Evolutionary conservation across 1,140 invertebrate genomes (phyloP).

Genomic region (Nephotettix cincticeps): DNA sequence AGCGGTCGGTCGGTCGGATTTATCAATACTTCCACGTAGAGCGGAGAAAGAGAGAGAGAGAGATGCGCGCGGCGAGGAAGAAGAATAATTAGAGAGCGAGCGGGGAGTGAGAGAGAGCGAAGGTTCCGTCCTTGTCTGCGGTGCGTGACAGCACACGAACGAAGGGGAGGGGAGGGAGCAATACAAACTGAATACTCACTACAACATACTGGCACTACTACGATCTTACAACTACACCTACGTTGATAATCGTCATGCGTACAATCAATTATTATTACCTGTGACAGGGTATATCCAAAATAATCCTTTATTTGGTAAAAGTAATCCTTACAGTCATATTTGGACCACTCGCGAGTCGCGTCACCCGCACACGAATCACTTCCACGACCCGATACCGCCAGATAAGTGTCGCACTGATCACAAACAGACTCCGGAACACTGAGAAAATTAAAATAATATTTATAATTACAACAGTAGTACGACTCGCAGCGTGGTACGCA

Average conservation of each 20-base stretch:
- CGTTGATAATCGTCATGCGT: background rate
- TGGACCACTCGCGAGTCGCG: no score
- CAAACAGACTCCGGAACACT: background rate
- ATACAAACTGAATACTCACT: background rate
- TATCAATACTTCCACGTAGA: background rate
- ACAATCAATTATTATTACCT: background rate
- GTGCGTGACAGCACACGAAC: background rate
- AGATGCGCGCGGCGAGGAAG: slow-evolving; percentile 7
- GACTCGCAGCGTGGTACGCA: background rate
- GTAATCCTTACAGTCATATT: background rate
- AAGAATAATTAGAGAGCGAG: slow-evolving; percentile 14
- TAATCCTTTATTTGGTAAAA: background rate
- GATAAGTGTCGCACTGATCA: no score
- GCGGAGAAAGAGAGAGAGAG: background rate
- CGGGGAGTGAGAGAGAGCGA: slow-evolving; percentile 13
- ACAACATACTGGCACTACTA: background rate
- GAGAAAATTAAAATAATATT: background rate
- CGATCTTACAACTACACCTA: background rate
- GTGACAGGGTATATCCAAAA: background rate
- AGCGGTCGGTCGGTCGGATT: background rate
- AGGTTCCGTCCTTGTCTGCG: background rate
- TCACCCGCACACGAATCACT: no score
- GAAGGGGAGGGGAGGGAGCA: background rate
- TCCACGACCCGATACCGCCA: no score
- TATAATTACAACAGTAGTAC: background rate